These are phyloP conservation scores for Cinara cedri DNA, from an alignment of 2,888 invertebrate genomes.

Conservation along the genomic window DNA sequence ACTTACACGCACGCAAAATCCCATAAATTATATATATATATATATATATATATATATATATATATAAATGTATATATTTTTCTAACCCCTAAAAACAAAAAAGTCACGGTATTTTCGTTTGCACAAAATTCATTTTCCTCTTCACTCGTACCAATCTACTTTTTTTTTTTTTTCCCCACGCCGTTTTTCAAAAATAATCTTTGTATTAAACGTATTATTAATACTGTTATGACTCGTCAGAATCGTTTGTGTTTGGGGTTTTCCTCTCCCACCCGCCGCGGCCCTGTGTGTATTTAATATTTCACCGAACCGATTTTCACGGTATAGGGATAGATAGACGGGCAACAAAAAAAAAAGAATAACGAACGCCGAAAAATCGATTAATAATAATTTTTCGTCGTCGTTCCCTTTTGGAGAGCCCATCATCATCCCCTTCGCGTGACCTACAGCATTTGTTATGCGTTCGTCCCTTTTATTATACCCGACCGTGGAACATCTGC, in stretches of 20 bases:
- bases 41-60: too few species aligned
- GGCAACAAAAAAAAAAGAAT: too few species aligned
- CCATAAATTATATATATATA: too few species aligned
- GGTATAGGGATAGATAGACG: background rate
- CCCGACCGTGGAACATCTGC: conserved; percentile 41
- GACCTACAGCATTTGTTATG: conserved; percentile 17
- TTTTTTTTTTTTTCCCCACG: too few species aligned
- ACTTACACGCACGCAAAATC: background rate
- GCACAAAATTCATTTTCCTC: conserved; percentile 27
- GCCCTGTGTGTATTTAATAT: background rate
- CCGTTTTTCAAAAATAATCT: too few species aligned
- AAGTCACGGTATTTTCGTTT: conserved; percentile 42
- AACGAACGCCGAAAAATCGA: conserved; percentile 28
- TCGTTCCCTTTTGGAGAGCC: background rate
- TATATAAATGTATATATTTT: background rate
- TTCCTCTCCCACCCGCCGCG: background rate
- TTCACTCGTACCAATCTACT: conserved; percentile 3
- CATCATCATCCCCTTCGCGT: conserved; percentile 1
- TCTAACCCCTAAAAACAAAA: background rate
- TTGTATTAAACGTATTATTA: too few species aligned
- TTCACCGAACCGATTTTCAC: background rate
- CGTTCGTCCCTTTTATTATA: conserved; percentile 34
- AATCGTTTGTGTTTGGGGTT: too few species aligned
- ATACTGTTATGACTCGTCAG: too few species aligned
- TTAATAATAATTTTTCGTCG: conserved; percentile 37